phyloP scores from a whole-genome alignment of 2,113 vertebrate genomes.

The Brienomyrus brachyistius region DNA sequence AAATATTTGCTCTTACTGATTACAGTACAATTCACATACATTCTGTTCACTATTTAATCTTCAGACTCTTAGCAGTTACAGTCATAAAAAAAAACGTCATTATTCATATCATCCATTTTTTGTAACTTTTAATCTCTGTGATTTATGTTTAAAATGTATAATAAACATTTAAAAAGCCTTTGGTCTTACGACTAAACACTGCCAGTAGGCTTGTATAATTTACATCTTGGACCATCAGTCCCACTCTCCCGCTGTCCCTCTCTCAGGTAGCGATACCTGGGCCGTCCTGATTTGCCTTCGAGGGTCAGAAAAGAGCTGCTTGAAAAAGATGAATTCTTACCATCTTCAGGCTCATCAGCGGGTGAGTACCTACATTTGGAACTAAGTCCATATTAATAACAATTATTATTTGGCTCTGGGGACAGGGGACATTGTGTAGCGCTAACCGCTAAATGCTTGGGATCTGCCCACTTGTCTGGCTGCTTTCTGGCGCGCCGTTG shows the following conservation, averaged over 20 bases:
- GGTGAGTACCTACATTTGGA: constrained; percentile 51
- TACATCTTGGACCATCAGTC: background rate
- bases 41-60: background rate
- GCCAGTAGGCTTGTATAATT: background rate
- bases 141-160: background rate
- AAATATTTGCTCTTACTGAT: background rate
- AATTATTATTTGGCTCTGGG: background rate
- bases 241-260: background rate
- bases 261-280: constrained; percentile 55
- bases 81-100: background rate
- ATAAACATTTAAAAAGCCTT: background rate
- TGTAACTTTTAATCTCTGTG: background rate
- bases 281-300: constrained; percentile 77
- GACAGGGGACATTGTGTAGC: background rate
- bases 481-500: constrained; percentile 13
- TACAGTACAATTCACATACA: background rate
- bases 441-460: background rate
- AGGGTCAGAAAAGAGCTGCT: constrained; percentile 58
- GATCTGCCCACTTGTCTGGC: background rate
- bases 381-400: background rate
- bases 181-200: background rate
- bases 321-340: constrained; percentile 58
- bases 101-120: background rate
- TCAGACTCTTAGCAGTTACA: background rate
- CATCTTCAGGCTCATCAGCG: constrained; percentile 65